These are phyloP conservation scores for Danaus melanippus DNA, from an alignment of 1,140 invertebrate species.

Conservation along the genomic window DNA sequence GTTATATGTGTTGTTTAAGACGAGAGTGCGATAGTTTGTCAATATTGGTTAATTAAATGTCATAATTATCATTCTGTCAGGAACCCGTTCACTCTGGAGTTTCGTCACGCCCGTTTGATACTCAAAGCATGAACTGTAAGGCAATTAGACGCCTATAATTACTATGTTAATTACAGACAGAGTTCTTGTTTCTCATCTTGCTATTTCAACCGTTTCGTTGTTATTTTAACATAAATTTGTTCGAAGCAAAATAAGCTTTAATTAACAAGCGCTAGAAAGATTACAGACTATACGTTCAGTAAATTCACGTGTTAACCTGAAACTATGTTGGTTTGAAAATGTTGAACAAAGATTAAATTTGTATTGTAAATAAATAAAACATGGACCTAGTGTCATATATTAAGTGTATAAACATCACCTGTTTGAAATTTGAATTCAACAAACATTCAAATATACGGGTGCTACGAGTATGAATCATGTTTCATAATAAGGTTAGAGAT, in stretches of 20 bases:
- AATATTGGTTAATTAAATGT: slow-evolving; percentile 14
- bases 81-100: slow-evolving; percentile 8
- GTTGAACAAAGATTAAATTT: too few relatives aligned
- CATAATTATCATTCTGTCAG: slow-evolving; percentile 25
- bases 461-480: not conserved
- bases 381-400: too few relatives aligned
- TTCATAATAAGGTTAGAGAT: slow-evolving; percentile 7
- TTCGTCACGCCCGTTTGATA: slow-evolving; percentile 47
- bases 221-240: slow-evolving; percentile 59
- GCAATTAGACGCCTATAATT: slow-evolving; percentile 66
- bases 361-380: too few relatives aligned
- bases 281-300: slow-evolving; percentile 31
- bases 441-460: too few relatives aligned
- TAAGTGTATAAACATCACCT: too few relatives aligned
- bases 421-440: too few relatives aligned
- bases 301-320: too few relatives aligned
- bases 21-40: slow-evolving; percentile 11
- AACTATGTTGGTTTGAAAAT: too few relatives aligned
- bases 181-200: slow-evolving; percentile 53
- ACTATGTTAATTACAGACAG: slow-evolving; percentile 63
- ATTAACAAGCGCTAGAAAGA: slow-evolving; percentile 43
- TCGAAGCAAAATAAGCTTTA: slow-evolving; percentile 43
- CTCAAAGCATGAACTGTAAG: slow-evolving; percentile 56
- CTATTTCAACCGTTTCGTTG: slow-evolving; percentile 45
- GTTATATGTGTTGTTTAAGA: not conserved